Evolutionary conservation across 2,888 invertebrate genomes (phyloP), one percentile per base, ranked within the genome.

Genomic region (Caenorhabditis drosophilae): DNA sequence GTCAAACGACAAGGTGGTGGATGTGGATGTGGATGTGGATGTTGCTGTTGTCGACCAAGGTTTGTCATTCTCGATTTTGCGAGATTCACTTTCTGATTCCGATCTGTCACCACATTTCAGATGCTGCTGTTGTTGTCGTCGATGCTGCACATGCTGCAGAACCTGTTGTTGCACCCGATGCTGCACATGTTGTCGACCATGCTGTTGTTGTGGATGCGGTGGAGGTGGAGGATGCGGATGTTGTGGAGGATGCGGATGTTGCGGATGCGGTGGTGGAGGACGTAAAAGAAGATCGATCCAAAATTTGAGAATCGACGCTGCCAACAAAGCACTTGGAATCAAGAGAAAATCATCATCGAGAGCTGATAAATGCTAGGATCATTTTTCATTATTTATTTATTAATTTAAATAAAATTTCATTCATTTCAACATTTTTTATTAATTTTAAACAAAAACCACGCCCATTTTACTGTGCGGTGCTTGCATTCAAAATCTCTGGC

Each of bases 191-290:
- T 47, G 47, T 23, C 7, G 35, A 34, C 47, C 62, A 6, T 47
- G 62, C 31, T 63, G 62, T 40, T 56, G 62, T 42, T 42, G 53
- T 38, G 57, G 62, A 12, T 52, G 62, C n/a, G 45, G 61, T 47
- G 50, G 57, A 31, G 50, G 57, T 23, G 55, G 61, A 38, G 38
- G 55, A 35, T 60, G 60, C 35, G 54, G 61, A 51, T 55, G 61
- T 31, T 52, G 58, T 46, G 42, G 49, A 11, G 55, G 51, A 42
- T 63, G 53, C 34, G 70, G 70, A 57, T 69, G 69, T 51, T 69
- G 69, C 49, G 69, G 69, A 41, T 70, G 70, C 40, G 69, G 69
- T 40, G 64, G 64, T 31, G 70, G 70, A 49, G 66, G 70, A 56
- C 62, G 67, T 42, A 70, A 67, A 41, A 53, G 70, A 55, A 55